These are phyloP conservation scores for Aphyosemion australe DNA, from an alignment of 2,113 vertebrate genomes.

Conservation along the genomic window DNA sequence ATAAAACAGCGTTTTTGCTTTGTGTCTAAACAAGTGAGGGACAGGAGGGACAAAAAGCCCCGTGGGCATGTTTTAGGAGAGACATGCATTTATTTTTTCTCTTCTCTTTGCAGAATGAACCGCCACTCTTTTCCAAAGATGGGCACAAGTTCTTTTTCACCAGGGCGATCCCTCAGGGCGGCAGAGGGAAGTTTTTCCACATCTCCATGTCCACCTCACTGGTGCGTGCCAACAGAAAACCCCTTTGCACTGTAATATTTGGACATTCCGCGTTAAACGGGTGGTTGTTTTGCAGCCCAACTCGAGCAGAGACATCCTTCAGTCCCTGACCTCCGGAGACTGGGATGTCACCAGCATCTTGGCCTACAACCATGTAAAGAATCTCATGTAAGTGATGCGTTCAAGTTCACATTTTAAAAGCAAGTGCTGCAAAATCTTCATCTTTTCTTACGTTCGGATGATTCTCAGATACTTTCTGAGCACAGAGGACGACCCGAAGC, in stretches of 20 bases:
- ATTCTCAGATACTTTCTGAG: conserved; percentile 92
- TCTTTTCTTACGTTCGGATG: not conserved
- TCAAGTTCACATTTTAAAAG: too few relatives aligned
- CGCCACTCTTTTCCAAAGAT: conserved; percentile 90
- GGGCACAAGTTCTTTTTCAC: conserved; percentile 94
- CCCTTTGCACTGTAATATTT: not conserved
- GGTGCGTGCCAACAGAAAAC: conserved; percentile 66
- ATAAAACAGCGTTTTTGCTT: too few relatives aligned
- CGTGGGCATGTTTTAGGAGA: not conserved
- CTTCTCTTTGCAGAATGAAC: conserved; percentile 85
- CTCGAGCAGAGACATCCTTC: conserved; percentile 88
- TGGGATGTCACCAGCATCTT: conserved; percentile 96
- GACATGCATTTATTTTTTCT: not conserved
- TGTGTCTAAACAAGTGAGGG: not conserved
- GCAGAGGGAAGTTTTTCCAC: conserved; percentile 93
- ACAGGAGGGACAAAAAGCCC: not conserved
- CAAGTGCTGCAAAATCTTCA: not conserved
- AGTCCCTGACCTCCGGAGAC: conserved; percentile 93
- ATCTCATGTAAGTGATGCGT: conserved; percentile 86
- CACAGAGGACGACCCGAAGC: conserved; percentile 90
- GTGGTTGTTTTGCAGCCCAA: conserved; percentile 83
- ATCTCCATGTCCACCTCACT: conserved; percentile 91
- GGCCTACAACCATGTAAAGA: conserved; percentile 87
- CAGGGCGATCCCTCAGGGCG: conserved; percentile 92
- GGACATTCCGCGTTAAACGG: not conserved